These are phyloP conservation scores for Aporrectodea caliginosa DNA, from an alignment of 1,140 invertebrate species.

Conservation along the genomic window DNA sequence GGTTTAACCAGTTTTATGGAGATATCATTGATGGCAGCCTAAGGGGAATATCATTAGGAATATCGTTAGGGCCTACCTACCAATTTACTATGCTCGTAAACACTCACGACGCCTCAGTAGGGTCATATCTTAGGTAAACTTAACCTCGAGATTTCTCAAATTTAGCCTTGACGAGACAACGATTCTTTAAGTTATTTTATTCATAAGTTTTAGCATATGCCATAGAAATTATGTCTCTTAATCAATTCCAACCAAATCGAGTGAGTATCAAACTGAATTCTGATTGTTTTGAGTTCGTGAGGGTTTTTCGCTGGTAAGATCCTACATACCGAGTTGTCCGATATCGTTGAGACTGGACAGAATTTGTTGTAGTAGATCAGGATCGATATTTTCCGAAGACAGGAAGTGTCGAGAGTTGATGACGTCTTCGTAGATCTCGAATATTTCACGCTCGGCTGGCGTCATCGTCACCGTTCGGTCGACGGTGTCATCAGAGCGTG, in stretches of 20 bases:
- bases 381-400: not conserved
- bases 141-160: too few relatives aligned
- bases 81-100: too few relatives aligned
- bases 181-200: not conserved
- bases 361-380: not conserved
- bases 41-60: too few relatives aligned
- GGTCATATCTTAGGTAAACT: too few relatives aligned
- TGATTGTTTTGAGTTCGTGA: too few relatives aligned
- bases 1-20: too few relatives aligned
- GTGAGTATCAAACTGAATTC: not conserved
- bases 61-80: too few relatives aligned
- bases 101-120: too few relatives aligned
- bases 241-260: not conserved
- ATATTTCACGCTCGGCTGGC: not conserved
- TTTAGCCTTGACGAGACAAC: too few relatives aligned
- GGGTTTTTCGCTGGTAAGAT: too few relatives aligned
- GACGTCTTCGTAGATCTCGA: not conserved
- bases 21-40: too few relatives aligned
- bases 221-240: not conserved
- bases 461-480: not conserved
- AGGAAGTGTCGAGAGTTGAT: not conserved
- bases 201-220: not conserved
- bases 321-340: not conserved
- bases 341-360: not conserved
- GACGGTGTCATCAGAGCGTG: not conserved